Conservation (phyloP, 2,113 vertebrate genomes). For the Sprattus sprattus region DNA sequence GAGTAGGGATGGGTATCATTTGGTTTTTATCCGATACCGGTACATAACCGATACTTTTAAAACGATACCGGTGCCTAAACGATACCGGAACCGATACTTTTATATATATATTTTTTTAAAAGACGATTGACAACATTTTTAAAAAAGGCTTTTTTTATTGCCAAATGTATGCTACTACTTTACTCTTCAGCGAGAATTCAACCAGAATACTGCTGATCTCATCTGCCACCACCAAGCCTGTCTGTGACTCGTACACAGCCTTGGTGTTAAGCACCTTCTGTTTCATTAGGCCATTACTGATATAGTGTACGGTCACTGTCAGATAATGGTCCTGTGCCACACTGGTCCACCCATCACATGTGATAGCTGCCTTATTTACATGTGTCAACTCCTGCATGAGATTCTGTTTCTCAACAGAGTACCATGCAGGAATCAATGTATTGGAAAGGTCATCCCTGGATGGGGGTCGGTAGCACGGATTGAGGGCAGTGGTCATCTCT, state of each 20-base stretch:
- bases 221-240: conserved; percentile 10
- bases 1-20: too few relatives aligned
- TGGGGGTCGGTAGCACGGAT: conserved; percentile 1
- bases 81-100: too few relatives aligned
- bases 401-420: conserved; percentile 3
- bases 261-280: conserved; percentile 37
- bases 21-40: too few relatives aligned
- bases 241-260: conserved; percentile 29
- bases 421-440: conserved; percentile 6
- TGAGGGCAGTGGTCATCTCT: conserved; percentile 17
- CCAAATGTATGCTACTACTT: conserved; percentile 25
- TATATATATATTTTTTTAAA: too few relatives aligned
- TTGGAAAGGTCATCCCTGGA: not conserved
- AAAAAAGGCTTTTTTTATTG: too few relatives aligned
- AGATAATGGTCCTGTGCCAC: conserved; percentile 31
- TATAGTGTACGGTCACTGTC: conserved; percentile 30
- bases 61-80: too few relatives aligned
- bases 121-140: too few relatives aligned
- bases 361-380: conserved; percentile 21
- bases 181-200: conserved; percentile 4
- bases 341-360: conserved; percentile 28
- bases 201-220: conserved; percentile 17
- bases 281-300: conserved; percentile 11
- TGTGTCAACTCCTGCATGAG: not conserved
- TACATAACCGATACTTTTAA: too few relatives aligned